phyloP scores from a whole-genome alignment of 2,888 invertebrate species.

The Brachypalpus laphriformis region DNA sequence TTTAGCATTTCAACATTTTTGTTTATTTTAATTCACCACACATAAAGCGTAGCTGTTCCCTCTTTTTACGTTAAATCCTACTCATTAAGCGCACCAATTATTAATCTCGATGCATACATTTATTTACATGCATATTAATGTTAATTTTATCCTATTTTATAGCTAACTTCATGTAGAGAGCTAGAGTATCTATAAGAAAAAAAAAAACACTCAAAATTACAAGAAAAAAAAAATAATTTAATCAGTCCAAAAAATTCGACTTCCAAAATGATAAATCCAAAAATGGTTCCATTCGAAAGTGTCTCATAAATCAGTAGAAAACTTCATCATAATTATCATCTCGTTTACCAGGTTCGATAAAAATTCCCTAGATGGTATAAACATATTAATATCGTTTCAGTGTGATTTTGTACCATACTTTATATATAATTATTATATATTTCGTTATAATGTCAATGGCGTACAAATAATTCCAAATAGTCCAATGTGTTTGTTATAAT shows the following conservation, averaged over 20 bases:
- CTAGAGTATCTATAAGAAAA: slow-evolving; percentile 75
- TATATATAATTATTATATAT: slow-evolving; percentile 7
- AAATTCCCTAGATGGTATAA: slow-evolving; percentile 54
- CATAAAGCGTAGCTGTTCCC: slow-evolving; percentile 6
- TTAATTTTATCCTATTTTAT: slow-evolving; percentile 77
- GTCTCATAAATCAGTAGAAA: slow-evolving; percentile 58
- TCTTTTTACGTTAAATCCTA: background rate
- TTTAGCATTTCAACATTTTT: slow-evolving; percentile 6
- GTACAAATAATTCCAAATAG: slow-evolving; percentile 13
- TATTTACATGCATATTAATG: slow-evolving; percentile 54
- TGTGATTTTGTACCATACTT: slow-evolving; percentile 56
- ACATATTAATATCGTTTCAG: slow-evolving; percentile 47
- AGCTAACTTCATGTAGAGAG: slow-evolving; percentile 83
- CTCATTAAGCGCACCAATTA: slow-evolving; percentile 37
- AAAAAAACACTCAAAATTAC: slow-evolving; percentile 43
- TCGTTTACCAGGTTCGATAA: slow-evolving; percentile 57
- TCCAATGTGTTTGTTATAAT: slow-evolving; percentile 18
- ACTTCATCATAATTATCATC: slow-evolving; percentile 51
- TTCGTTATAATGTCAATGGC: slow-evolving; percentile 38
- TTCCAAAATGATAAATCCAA: slow-evolving; percentile 33
- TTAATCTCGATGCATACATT: slow-evolving; percentile 29
- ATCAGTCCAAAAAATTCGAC: slow-evolving; percentile 43
- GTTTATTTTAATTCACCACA: slow-evolving; percentile 10
- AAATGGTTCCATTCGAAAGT: slow-evolving; percentile 49
- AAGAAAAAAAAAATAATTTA: slow-evolving; percentile 13